Evolutionary conservation across 1,140 invertebrate genomes (phyloP), one percentile per base, ranked within the genome.

Genomic region (Drosophila chauvacae): DNA sequence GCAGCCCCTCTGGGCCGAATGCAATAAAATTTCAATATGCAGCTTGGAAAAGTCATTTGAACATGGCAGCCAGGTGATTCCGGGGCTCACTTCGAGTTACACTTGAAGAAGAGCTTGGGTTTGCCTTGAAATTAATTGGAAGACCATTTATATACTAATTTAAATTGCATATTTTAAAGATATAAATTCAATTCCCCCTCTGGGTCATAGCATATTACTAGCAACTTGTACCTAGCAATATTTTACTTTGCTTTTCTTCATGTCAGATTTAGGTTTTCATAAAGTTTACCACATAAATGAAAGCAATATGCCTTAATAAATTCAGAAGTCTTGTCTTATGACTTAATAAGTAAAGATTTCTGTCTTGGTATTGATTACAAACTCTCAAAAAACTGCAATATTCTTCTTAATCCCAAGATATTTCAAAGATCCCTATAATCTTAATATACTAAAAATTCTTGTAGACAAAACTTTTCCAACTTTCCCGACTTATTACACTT

Each of bases 1-100:
- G 6, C 37, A 11, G 39, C 33, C 18, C 41, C 42, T 42, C 13
- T 47, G 64, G 62, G 41, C 45, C 7, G 78, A 87, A 80, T 88
- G 84, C 84, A 87, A 87, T 87, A 88, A 88, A 88, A 90, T 84
- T 88, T 88, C 84, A 88, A 88, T 88, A 90, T 88, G 85, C 84
- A 84, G 51, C 74, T 68, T 44, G 48, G 65, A 75, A 61, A 63
- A 50, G 62, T 73, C 59, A 48, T 45, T 59, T 47, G 45, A 28
- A 30, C 47, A 18, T 18, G 61, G 23, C n/a, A 55, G 41, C 47
- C 70, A 87, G 83, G 76, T 82, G 78, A 80, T 48, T 76, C 70
- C 7, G 35, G 14, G 0, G 63, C 57, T 65, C 39, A 37, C 23
- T 79, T 69, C 50, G 51, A 18, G 42, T 47, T 68, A 37, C 62